These are phyloP conservation scores for Alosa sapidissima DNA, from an alignment of 2,797 vertebrate genomes.

Conservation along the genomic window DNA sequence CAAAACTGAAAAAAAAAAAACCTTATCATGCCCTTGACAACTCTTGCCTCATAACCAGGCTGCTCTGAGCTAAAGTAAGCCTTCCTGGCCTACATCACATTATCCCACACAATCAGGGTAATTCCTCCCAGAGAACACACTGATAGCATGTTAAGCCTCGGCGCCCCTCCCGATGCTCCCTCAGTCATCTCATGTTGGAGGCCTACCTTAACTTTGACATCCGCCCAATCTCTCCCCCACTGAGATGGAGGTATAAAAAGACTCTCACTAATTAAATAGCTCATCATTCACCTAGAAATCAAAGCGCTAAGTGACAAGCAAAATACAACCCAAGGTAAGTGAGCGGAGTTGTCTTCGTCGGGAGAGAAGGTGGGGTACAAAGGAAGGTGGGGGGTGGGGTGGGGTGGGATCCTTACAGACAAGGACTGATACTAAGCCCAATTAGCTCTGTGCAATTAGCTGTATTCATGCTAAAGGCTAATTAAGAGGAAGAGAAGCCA, in stretches of 20 bases:
- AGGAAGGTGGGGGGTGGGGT: constrained; percentile 26
- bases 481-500: constrained; percentile 72
- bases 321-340: constrained; percentile 68
- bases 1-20: not conserved
- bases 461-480: constrained; percentile 79
- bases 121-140: constrained; percentile 3
- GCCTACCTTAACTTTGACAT: constrained; percentile 38
- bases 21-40: not conserved
- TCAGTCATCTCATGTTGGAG: constrained; percentile 42
- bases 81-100: not conserved
- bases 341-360: constrained; percentile 48
- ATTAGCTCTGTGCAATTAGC: constrained; percentile 80
- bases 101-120: constrained; percentile 4
- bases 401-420: constrained; percentile 56
- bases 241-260: constrained; percentile 55
- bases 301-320: constrained; percentile 79
- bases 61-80: not conserved
- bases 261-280: constrained; percentile 70
- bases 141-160: not conserved
- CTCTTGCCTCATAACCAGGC: not conserved
- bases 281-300: constrained; percentile 70
- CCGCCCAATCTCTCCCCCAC: constrained; percentile 48
- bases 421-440: constrained; percentile 73
- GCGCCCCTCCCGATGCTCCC: not conserved
- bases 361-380: constrained; percentile 30